Percentiles rank a stretch among this genome's conserved stretches.
Conservation (phyloP, 1,140 invertebrate genomes). For the Papilio aristodemus region DNA sequence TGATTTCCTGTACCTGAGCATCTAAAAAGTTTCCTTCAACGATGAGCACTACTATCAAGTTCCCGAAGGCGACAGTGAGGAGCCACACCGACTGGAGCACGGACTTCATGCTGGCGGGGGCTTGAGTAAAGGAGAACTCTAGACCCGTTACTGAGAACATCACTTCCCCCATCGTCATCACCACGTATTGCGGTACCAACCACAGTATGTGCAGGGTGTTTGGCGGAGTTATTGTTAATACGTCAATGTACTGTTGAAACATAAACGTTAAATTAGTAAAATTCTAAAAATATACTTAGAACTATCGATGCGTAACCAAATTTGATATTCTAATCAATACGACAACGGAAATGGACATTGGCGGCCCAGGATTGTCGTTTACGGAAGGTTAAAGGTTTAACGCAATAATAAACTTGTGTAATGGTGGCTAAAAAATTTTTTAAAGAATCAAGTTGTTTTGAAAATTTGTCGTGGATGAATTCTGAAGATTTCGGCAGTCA, state of each 20-base stretch:
- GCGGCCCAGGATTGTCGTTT: too few relatives aligned
- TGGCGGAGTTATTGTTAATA: slow-evolving; percentile 81
- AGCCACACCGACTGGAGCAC: slow-evolving; percentile 94
- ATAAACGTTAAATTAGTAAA: not conserved
- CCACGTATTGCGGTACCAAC: slow-evolving; percentile 92
- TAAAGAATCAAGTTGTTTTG: too few relatives aligned
- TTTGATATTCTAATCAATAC: too few relatives aligned
- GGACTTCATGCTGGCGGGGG: slow-evolving; percentile 94
- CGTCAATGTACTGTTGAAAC: slow-evolving; percentile 52
- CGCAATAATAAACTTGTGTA: too few relatives aligned
- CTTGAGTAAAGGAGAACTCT: slow-evolving; percentile 95
- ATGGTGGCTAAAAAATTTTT: too few relatives aligned
- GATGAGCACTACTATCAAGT: slow-evolving; percentile 93
- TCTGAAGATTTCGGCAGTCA: too few relatives aligned
- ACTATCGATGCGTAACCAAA: too few relatives aligned
- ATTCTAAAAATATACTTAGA: too few relatives aligned
- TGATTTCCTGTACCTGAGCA: slow-evolving; percentile 84
- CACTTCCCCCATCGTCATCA: slow-evolving; percentile 90
- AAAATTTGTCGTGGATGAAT: too few relatives aligned
- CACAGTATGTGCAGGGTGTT: slow-evolving; percentile 90
- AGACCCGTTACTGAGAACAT: slow-evolving; percentile 96
- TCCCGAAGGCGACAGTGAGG: slow-evolving; percentile 94
- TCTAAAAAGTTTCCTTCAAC: slow-evolving; percentile 84
- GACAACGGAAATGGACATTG: too few relatives aligned
- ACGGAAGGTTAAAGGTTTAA: too few relatives aligned